Base-by-base conservation (phyloP, 23 tunicate genomes). In the Oikopleura dioica region DNA sequence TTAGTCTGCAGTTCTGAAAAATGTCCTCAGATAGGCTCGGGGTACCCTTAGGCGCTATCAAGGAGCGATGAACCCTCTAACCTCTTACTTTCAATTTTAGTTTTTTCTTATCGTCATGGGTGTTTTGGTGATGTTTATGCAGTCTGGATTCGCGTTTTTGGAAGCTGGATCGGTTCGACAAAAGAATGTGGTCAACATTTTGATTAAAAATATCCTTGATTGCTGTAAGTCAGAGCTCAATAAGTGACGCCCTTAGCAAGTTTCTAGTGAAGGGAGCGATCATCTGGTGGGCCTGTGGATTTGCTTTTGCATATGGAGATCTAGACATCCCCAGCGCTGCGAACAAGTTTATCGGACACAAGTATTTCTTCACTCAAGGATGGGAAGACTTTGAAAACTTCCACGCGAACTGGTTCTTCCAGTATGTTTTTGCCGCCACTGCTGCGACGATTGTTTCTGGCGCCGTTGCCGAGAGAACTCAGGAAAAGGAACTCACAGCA, bases 391-490 rank as follows among this genome's bases (percentile, higher is more conserved):
- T 84, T 24, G 77, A 75, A 9, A 38, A 38, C 16, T 87, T 80
- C 38, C 85, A 79, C 63, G 85, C 85, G 1, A 0, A 81, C 0
- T 88, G 95, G 95, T 78, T 88, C 38, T 88, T 85, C 69, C 95
- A 88, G 58, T 81, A 79, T 50, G 95, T 86, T 0, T 88, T 88
- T 69, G 87, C 95, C 44, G 95, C 95, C 0, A 88, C 95, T 30
- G 95, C 95, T 1, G 84, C 95, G 1, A 88, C 95, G 9, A 88
- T 88, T 35, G 95, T 88, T 37, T 81, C 85, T 9, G 95, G 95
- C 1, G 95, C 95, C 26, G 81, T 88, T 85, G 95, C 95, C 12
- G 95, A 88, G 79, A 82, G 95, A 31, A 75, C 81, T 2, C 78
- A n/a, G n/a, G n/a, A n/a, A n/a, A n/a, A n/a, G n/a, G n/a, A n/a